Base-by-base conservation (phyloP, 2,888 invertebrate genomes). In the Isotomurus palustris region DNA sequence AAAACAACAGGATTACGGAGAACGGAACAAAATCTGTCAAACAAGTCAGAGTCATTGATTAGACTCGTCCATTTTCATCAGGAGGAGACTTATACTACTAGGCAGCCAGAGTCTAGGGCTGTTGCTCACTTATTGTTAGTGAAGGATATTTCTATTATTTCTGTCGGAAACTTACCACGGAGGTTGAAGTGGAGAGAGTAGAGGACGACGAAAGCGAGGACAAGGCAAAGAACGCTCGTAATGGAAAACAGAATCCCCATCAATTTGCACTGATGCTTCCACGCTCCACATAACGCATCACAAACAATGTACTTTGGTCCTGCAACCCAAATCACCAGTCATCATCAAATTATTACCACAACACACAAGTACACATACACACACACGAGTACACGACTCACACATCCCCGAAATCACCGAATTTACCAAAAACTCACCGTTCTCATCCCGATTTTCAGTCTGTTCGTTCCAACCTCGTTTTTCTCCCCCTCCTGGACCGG, bases 161-260 rank as follows among this genome's bases (percentile, higher is more conserved):
- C n/a, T 22, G 6, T 10, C 22, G 35, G 49, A 56, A 56, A 59
- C 64, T 62, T 67, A 71, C 71, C 71, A 68, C 62, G 59, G 58
- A 71, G 52, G 54, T 61, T 64, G 61, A 71, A 71, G 52, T 71
- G 71, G 54, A 71, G 69, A 24, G 71, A 71, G 68, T 69, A 69
- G 53, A 71, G 62, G 53, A 71, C 67, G 52, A 62, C 68, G 41
- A 71, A 60, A 53, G 68, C 69, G 51, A 71, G 67, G 36, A 71
- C 53, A 44, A 71, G 64, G 60, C 71, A 69, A 58, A 71, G 71
- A 29, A 68, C 68, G 58, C 69, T 69, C 56, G 71, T 68, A 57
- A 71, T 71, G 38, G 71, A 71, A 60, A 71, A 71, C 54, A 71
- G 66, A 55, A 71, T 68, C 58, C 71, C 71, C 69, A 69, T 71